These are phyloP conservation scores for Entomobrya proxima DNA, from an alignment of 2,888 invertebrate species.

Conservation along the genomic window DNA sequence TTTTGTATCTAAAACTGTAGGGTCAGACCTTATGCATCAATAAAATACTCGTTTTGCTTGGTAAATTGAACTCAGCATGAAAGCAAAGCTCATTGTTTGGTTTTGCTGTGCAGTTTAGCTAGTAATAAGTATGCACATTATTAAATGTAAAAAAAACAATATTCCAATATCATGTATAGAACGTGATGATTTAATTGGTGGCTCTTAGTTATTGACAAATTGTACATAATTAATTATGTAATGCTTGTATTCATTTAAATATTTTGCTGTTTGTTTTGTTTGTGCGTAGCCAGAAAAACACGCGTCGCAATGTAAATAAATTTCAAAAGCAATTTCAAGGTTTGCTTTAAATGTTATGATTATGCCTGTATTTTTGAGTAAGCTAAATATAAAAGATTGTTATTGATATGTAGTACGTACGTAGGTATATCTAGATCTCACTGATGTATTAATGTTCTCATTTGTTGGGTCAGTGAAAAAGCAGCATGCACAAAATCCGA, in stretches of 20 bases:
- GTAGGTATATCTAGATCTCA: conserved; percentile 46
- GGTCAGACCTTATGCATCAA: neutral
- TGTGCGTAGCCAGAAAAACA: too few relatives aligned
- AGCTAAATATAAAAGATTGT: too few relatives aligned
- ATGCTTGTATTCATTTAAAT: neutral
- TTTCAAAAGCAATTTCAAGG: too few relatives aligned
- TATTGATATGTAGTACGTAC: too few relatives aligned
- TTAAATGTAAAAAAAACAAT: too few relatives aligned
- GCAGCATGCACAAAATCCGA: conserved; percentile 38
- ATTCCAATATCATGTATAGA: neutral
- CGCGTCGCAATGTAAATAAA: too few relatives aligned
- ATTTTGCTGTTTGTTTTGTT: neutral
- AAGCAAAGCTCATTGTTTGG: neutral
- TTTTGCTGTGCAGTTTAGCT: neutral
- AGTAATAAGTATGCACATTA: too few relatives aligned
- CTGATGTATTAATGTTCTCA: conserved; percentile 30
- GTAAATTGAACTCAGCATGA: conserved; percentile 43
- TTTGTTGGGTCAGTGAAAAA: conserved; percentile 40
- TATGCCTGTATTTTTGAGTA: too few relatives aligned
- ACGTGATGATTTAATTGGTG: conserved; percentile 39
- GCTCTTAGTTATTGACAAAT: conserved; percentile 26
- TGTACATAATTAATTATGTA: neutral
- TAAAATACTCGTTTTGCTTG: conserved; percentile 21
- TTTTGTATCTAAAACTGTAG: neutral
- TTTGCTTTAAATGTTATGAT: too few relatives aligned